These are phyloP conservation scores for Psilanteris sp. DNA, from an alignment of 1,140 invertebrate genomes.

Conservation along the genomic window DNA sequence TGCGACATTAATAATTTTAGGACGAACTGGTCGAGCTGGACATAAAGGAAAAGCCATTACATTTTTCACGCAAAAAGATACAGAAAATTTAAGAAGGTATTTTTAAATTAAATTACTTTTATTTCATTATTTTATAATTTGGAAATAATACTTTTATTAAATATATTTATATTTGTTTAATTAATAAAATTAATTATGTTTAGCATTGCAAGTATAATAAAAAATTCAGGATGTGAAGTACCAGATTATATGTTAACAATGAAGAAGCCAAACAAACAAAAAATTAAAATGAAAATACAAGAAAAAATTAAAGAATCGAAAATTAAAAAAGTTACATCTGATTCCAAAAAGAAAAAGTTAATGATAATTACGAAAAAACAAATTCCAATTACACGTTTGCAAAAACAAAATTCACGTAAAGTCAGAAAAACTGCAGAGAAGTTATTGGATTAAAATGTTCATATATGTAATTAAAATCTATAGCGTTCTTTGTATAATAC, in stretches of 20 bases:
- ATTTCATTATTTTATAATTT: no score
- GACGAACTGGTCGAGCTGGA: conserved; percentile 96
- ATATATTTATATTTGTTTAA: conserved; percentile 2
- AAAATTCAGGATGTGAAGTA: conserved; percentile 92
- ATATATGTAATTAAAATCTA: no score
- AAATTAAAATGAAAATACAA: conserved; percentile 60
- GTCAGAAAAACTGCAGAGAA: no score
- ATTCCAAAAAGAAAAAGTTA: no score
- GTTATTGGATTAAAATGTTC: no score
- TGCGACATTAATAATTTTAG: conserved; percentile 72
- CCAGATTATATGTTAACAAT: conserved; percentile 93
- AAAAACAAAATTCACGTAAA: no score
- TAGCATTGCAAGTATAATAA: conserved; percentile 92
- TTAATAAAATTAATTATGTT: no score
- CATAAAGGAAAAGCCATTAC: conserved; percentile 92
- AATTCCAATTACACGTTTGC: no score
- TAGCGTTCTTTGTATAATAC: no score
- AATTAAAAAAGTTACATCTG: conserved; percentile 26
- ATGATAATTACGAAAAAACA: no score
- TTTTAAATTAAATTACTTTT: no score
- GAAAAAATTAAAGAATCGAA: conserved; percentile 13
- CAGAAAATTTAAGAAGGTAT: conserved; percentile 89
- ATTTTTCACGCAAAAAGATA: conserved; percentile 95
- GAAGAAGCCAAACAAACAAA: conserved; percentile 86
- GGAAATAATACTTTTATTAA: no score